phyloP scores from a whole-genome alignment of 2,797 vertebrate species.

The Argya squamiceps region DNA sequence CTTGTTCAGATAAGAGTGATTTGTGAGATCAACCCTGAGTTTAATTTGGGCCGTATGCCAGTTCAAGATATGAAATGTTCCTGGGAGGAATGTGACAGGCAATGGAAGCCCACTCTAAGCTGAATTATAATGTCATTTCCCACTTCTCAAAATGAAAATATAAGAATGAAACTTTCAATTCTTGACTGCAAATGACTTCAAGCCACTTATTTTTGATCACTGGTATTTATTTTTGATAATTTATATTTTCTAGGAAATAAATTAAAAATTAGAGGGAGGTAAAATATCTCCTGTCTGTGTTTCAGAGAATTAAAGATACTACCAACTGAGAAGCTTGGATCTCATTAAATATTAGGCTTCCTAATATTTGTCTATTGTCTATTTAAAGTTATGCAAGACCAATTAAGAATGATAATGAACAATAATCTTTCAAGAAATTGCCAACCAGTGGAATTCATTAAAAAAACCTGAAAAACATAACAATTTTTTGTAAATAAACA shows the following conservation, averaged over 20 bases:
- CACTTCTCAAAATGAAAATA: background rate
- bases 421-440: background rate
- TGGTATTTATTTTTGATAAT: background rate
- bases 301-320: background rate
- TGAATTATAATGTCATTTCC: background rate
- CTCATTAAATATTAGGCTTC: background rate
- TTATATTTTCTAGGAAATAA: background rate
- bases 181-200: background rate
- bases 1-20: background rate
- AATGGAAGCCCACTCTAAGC: background rate
- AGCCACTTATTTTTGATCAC: background rate
- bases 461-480: background rate
- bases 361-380: background rate
- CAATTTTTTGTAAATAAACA: background rate
- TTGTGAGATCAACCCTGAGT: background rate
- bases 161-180: background rate
- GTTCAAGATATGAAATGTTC: background rate
- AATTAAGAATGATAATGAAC: background rate
- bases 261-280: background rate
- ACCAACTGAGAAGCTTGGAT: background rate
- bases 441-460: background rate
- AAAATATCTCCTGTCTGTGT: background rate
- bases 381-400: background rate
- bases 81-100: rapidly evolving
- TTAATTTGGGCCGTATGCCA: background rate